Percentiles rank a stretch among this genome's conserved stretches.
Conservation (phyloP, 2,888 invertebrate species). For the Brachyopa scutellaris region DNA sequence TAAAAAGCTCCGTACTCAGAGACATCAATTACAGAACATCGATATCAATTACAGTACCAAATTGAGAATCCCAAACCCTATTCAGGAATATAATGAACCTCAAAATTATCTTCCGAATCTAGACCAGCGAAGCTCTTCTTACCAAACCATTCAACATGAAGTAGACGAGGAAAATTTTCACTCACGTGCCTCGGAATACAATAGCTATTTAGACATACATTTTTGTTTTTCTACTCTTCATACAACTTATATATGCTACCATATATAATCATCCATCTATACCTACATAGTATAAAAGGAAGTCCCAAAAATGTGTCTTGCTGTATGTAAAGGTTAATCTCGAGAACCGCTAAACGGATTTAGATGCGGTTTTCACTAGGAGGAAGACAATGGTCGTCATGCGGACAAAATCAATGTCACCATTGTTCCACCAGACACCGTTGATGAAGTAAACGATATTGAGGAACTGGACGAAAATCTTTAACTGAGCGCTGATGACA, state of each 20-base stretch:
- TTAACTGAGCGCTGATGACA: too few relatives aligned
- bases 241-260: constrained; percentile 20
- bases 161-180: constrained; percentile 64
- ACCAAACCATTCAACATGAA: neutral
- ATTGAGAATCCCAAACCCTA: neutral
- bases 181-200: constrained; percentile 48
- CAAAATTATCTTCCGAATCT: neutral
- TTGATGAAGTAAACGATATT: constrained; percentile 25
- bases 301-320: too few relatives aligned
- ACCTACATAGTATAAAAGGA: too few relatives aligned
- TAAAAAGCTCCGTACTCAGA: neutral
- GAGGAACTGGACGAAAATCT: too few relatives aligned
- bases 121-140: neutral
- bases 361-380: constrained; percentile 28
- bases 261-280: constrained; percentile 25
- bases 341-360: too few relatives aligned
- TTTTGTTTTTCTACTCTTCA: too few relatives aligned
- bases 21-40: neutral
- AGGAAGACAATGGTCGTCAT: constrained; percentile 48
- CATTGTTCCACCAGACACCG: too few relatives aligned
- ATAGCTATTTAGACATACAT: constrained; percentile 62
- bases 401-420: too few relatives aligned
- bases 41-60: too few relatives aligned
- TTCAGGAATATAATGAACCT: neutral
- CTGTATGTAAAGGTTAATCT: too few relatives aligned